A percentile compares a stretch with the other conserved stretches of the same genome.
Conservation (phyloP, 1,140 invertebrate species). For the Heliconius eleuchia region DNA sequence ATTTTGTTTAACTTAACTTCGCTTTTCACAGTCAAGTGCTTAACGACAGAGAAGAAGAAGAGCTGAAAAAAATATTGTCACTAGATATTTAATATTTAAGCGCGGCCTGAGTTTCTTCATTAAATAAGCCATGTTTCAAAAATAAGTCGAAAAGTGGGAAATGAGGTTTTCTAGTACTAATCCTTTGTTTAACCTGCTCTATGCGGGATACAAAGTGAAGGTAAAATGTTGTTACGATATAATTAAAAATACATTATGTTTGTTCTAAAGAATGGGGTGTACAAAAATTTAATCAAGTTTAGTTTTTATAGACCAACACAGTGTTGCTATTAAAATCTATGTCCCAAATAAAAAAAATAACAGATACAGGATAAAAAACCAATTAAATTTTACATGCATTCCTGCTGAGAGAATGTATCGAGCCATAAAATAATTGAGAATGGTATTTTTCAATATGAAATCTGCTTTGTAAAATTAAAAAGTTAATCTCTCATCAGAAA, state of each 20-base stretch:
- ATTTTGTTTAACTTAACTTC: too few relatives aligned
- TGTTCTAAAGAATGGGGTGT: too few relatives aligned
- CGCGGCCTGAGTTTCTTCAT: too few relatives aligned
- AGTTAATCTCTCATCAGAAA: background rate
- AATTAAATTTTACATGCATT: constrained; percentile 9
- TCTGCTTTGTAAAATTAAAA: constrained; percentile 14
- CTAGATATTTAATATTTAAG: too few relatives aligned
- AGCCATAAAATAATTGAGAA: background rate
- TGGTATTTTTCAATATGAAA: constrained; percentile 10
- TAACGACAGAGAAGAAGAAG: too few relatives aligned
- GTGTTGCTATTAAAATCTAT: constrained; percentile 1
- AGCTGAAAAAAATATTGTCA: too few relatives aligned
- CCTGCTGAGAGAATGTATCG: background rate
- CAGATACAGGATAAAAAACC: background rate
- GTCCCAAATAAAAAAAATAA: background rate
- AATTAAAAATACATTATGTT: background rate
- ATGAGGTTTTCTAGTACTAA: too few relatives aligned
- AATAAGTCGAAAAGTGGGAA: too few relatives aligned
- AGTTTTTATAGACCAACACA: background rate
- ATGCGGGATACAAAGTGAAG: too few relatives aligned
- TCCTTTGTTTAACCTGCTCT: too few relatives aligned
- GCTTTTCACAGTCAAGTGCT: too few relatives aligned
- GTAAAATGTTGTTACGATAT: background rate
- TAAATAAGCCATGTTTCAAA: too few relatives aligned
- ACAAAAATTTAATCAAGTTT: background rate